These are phyloP conservation scores for Tanypteryx hageni DNA, from an alignment of 2,888 invertebrate species.

Conservation along the genomic window DNA sequence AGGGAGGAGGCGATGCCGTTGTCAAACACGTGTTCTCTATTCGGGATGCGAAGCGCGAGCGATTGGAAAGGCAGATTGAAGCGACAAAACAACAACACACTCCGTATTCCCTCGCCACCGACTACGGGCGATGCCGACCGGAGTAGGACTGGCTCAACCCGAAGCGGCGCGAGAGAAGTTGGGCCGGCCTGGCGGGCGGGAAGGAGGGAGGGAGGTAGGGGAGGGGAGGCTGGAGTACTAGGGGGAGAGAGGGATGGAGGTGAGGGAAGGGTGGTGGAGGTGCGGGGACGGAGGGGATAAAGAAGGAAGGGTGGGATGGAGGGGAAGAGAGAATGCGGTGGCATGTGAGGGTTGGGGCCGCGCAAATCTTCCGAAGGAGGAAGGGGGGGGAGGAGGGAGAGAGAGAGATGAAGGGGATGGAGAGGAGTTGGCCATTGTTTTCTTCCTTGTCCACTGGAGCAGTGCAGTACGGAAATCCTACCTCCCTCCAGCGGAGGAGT, in stretches of 20 bases:
- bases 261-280: background rate
- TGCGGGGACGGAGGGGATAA: background rate
- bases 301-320: background rate
- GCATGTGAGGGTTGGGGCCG: constrained; percentile 1
- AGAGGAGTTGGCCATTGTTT: constrained; percentile 22
- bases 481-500: background rate
- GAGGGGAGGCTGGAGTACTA: background rate
- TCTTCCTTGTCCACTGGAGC: background rate
- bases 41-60: constrained; percentile 29
- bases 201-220: background rate
- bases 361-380: background rate
- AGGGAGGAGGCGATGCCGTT: constrained; percentile 9
- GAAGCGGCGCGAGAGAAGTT: background rate
- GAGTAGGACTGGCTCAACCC: constrained; percentile 30
- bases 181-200: background rate
- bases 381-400: too few relatives aligned
- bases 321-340: constrained; percentile 3
- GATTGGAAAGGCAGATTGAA: constrained; percentile 24
- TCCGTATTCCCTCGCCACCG: background rate
- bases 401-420: background rate
- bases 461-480: background rate
- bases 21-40: constrained; percentile 30
- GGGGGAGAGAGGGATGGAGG: background rate
- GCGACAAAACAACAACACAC: background rate
- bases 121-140: constrained; percentile 4